These are phyloP conservation scores for Poecilobothrus nobilitatus DNA, from an alignment of 2,888 invertebrate genomes.

Conservation along the genomic window DNA sequence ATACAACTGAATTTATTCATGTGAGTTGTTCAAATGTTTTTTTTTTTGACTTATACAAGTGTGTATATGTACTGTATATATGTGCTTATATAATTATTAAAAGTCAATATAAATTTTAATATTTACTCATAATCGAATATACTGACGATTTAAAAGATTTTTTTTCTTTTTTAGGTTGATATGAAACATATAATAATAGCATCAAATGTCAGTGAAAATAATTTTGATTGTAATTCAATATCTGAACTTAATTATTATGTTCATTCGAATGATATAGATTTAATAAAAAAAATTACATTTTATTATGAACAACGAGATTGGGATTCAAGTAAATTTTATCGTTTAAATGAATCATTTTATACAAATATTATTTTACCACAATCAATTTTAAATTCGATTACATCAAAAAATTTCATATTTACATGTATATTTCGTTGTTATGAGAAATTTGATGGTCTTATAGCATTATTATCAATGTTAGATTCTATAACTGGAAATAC, in stretches of 20 bases:
- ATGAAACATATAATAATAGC: neutral
- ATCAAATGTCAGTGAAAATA: neutral
- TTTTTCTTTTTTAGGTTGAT: neutral
- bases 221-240: neutral
- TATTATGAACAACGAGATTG: neutral
- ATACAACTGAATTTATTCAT: neutral
- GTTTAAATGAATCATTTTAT: neutral
- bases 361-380: neutral
- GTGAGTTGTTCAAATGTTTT: neutral
- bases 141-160: too few relatives aligned
- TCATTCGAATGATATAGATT: neutral
- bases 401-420: neutral
- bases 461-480: neutral
- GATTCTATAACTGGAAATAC: neutral
- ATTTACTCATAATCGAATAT: too few relatives aligned
- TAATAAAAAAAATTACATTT: neutral
- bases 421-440: neutral
- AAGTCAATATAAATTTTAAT: too few relatives aligned
- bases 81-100: too few relatives aligned
- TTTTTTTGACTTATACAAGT: too few relatives aligned
- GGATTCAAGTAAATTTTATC: slow-evolving; percentile 3
- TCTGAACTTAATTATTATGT: too few relatives aligned
- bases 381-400: neutral
- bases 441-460: neutral
- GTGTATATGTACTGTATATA: too few relatives aligned